Evolutionary conservation across 2,113 vertebrate genomes (phyloP).

Genomic region (Poecile atricapillus): DNA sequence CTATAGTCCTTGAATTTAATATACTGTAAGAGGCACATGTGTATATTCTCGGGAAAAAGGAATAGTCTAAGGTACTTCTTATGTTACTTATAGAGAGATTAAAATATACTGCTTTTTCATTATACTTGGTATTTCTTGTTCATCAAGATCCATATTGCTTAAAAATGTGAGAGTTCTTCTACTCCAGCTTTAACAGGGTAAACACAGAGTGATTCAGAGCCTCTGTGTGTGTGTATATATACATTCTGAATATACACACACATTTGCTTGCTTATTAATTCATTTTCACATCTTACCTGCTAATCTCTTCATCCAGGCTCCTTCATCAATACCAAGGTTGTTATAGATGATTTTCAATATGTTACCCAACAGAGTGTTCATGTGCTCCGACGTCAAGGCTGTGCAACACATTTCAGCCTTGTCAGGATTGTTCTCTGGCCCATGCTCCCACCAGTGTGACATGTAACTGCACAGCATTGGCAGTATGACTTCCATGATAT

Average conservation of each 20-base stretch:
- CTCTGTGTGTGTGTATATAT: neutral
- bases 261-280: neutral
- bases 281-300: conserved; percentile 76
- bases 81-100: neutral
- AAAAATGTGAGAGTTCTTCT: neutral
- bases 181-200: neutral
- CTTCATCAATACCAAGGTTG: conserved; percentile 94
- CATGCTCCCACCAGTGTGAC: conserved; percentile 97
- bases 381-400: conserved; percentile 88
- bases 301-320: conserved; percentile 95
- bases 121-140: neutral
- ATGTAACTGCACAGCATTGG: conserved; percentile 96
- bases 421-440: conserved; percentile 82
- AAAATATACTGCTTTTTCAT: neutral
- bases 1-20: neutral
- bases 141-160: neutral
- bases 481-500: conserved; percentile 93
- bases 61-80: neutral
- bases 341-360: conserved; percentile 97
- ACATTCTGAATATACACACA: neutral
- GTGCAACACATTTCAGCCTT: conserved; percentile 84
- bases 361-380: conserved; percentile 93
- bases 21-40: neutral
- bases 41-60: neutral
- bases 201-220: neutral